Base-by-base conservation (phyloP, 2,797 vertebrate genomes). In the Thalassophryne amazonica region DNA sequence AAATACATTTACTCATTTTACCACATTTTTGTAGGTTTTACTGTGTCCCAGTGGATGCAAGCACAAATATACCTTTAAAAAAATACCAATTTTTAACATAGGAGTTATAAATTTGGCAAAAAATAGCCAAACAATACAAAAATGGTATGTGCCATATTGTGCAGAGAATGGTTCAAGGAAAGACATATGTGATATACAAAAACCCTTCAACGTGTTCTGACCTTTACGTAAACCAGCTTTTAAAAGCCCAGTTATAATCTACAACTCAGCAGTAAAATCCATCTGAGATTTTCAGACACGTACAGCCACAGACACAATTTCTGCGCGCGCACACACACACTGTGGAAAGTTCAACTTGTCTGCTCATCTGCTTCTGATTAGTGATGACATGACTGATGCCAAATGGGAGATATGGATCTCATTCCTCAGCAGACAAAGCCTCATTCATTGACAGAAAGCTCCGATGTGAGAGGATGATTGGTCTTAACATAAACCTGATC, bases 331-430 rank as follows among this genome's bases (percentile, higher is more conserved):
- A 19, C 19, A 45, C 31, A 59, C 57, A 53, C 10, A 56, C 47
- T 32, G 51, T 13, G 58, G 48, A 56, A 43, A 74, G 47, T 33
- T 5, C 57, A 67, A 62, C 78, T 75, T 70, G 77, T 81, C 81
- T 80, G 69, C 65, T 88, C 86, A 89, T 88, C 88, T 89, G 88
- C 75, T 88, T 86, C 62, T 82, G 83, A 89, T 91, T 88, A 90
- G 77, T 72, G 77, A 86, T 69, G 64, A 86, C 80, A 80, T 80
- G 69, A 80, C 74, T 55, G 18, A 73, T 76, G 78, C 81, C 85
- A 86, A 88, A 85, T 81, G 76, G 80, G 58, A 78, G 84, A 89
- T 89, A 88, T 88, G 86, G 85, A 89, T 90, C 88, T 89, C 76
- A 80, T 86, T 86, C 69, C 85, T 83, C 70, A 21, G 59, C 69